These are phyloP conservation scores for Ctenomys sociabilis DNA, from an alignment of 2,113 vertebrate genomes.

Conservation along the genomic window DNA sequence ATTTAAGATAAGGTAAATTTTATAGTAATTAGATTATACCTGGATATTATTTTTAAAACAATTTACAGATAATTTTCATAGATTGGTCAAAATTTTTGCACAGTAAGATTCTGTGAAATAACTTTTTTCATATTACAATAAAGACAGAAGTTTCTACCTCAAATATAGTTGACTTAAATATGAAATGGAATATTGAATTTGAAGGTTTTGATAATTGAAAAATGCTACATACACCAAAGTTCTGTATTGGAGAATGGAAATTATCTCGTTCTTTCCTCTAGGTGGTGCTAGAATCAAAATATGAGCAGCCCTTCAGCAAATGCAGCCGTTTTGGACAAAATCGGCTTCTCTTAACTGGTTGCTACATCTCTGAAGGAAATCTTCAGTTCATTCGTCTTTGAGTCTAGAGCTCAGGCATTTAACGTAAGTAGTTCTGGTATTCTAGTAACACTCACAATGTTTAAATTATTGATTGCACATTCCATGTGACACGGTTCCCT, in stretches of 20 bases:
- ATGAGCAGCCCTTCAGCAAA: not conserved
- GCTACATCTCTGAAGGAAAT: not conserved
- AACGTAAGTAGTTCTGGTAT: not conserved
- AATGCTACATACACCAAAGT: not conserved
- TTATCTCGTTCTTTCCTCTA: conserved; percentile 75
- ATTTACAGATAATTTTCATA: not conserved
- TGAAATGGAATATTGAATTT: conserved; percentile 16
- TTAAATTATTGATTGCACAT: not conserved
- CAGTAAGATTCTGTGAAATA: not conserved
- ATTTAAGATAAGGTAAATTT: not conserved
- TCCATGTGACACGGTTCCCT: not conserved
- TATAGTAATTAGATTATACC: not conserved
- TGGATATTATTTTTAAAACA: not conserved
- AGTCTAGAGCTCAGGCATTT: not conserved
- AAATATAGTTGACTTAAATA: not conserved
- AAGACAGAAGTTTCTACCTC: not conserved
- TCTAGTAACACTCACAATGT: not conserved
- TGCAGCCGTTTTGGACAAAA: not conserved
- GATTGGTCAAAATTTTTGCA: not conserved
- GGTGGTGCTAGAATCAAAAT: conserved; percentile 83
- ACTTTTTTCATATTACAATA: not conserved
- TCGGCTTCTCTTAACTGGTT: not conserved
- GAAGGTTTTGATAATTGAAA: conserved; percentile 56
- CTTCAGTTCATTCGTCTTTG: not conserved
- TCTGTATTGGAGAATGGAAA: not conserved